Evolutionary conservation across 2,888 invertebrate genomes (phyloP).

Genomic region (Zygogramma bicolorata): DNA sequence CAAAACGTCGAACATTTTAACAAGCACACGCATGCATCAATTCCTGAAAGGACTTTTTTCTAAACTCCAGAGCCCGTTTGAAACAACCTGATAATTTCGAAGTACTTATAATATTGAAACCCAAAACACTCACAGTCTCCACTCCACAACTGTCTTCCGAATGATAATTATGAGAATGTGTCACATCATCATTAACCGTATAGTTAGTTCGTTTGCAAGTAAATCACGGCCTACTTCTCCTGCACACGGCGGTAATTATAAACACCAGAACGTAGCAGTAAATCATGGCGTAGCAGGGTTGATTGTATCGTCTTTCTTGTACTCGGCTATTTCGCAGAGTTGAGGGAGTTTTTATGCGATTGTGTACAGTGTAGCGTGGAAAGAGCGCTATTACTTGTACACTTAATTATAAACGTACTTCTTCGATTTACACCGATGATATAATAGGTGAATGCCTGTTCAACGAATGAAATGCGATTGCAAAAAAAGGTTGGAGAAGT

Average conservation of each 20-base stretch:
- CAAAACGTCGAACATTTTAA: too few relatives aligned
- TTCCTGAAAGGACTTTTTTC: too few relatives aligned
- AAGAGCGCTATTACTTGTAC: constrained; percentile 26
- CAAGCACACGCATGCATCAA: too few relatives aligned
- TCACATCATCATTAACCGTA: neutral
- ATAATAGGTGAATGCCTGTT: constrained; percentile 13
- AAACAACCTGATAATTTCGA: too few relatives aligned
- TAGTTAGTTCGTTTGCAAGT: constrained; percentile 33
- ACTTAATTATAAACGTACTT: constrained; percentile 22
- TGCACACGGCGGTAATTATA: constrained; percentile 52
- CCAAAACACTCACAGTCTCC: too few relatives aligned
- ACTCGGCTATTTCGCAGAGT: constrained; percentile 28
- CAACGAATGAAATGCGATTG: neutral
- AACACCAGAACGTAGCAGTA: constrained; percentile 48
- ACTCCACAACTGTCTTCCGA: neutral
- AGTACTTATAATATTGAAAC: too few relatives aligned
- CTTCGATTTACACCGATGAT: constrained; percentile 19
- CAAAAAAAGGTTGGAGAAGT: constrained; percentile 6
- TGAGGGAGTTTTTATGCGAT: constrained; percentile 38
- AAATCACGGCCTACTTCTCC: constrained; percentile 52
- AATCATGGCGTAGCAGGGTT: constrained; percentile 49
- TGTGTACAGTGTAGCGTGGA: constrained; percentile 29
- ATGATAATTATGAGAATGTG: neutral
- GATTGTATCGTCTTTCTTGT: constrained; percentile 49
- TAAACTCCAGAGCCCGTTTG: too few relatives aligned